Conservation (phyloP, 2,888 invertebrate genomes). For the Unio pictorum region DNA sequence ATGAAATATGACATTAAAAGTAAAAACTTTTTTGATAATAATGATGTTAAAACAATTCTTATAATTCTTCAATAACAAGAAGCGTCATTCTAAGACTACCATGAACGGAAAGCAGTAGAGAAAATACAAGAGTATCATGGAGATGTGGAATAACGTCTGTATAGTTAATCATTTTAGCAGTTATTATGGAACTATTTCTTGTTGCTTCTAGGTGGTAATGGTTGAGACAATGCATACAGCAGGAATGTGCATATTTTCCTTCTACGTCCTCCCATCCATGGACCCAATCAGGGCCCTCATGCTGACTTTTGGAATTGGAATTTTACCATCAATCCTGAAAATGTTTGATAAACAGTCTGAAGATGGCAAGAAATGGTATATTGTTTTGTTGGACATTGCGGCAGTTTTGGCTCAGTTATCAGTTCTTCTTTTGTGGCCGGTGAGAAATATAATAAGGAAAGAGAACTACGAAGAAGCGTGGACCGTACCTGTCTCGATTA, state of each 20-base stretch:
- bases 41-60: no score
- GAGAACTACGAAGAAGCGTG: slow-evolving; percentile 44
- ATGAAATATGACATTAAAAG: no score
- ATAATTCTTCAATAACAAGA: no score
- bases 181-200: neutral
- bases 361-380: slow-evolving; percentile 35
- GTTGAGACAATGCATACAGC: slow-evolving; percentile 91
- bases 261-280: slow-evolving; percentile 90
- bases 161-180: no score
- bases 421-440: slow-evolving; percentile 50
- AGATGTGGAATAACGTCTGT: no score
- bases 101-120: no score
- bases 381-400: slow-evolving; percentile 37
- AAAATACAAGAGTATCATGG: no score
- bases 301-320: slow-evolving; percentile 95
- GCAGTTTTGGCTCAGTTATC: slow-evolving; percentile 51
- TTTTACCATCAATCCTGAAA: slow-evolving; percentile 81
- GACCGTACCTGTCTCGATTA: slow-evolving; percentile 89
- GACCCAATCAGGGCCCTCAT: slow-evolving; percentile 96
- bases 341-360: slow-evolving; percentile 50
- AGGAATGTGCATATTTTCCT: slow-evolving; percentile 89
- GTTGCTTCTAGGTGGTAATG: slow-evolving; percentile 76
- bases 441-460: slow-evolving; percentile 29
- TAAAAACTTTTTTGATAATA: no score
- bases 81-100: no score